Evolutionary conservation across 2,797 vertebrate genomes (phyloP).

Genomic region (Naso thynnoides): DNA sequence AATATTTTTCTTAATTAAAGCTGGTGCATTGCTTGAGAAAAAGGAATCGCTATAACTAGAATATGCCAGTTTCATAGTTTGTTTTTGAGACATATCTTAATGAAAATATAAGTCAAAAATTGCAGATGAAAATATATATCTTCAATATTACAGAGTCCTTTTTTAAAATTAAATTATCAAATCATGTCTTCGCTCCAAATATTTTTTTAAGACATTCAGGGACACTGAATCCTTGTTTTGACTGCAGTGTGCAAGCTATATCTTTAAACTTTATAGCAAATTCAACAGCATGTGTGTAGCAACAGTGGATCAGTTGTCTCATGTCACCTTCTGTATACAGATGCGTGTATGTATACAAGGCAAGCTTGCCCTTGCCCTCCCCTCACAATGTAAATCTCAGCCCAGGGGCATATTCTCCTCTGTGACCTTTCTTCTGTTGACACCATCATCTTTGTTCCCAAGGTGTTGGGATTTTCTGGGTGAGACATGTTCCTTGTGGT

Average conservation of each 20-base stretch:
- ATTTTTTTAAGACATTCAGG: background rate
- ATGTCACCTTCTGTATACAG: conserved; percentile 54
- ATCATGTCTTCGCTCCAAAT: background rate
- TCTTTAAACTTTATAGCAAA: conserved; percentile 1
- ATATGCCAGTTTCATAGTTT: background rate
- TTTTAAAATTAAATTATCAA: too few relatives aligned
- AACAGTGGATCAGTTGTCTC: background rate
- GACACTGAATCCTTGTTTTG: background rate
- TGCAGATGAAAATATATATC: background rate
- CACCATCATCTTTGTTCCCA: conserved; percentile 79
- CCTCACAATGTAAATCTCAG: conserved; percentile 70
- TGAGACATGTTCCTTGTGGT: conserved; percentile 82
- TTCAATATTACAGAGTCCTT: too few relatives aligned
- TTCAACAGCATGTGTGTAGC: background rate
- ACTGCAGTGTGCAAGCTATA: background rate
- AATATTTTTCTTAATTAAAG: background rate
- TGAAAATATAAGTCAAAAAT: background rate
- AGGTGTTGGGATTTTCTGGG: conserved; percentile 79
- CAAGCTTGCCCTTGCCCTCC: conserved; percentile 26
- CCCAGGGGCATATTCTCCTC: conserved; percentile 70
- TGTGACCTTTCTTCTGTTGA: conserved; percentile 81
- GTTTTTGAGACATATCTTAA: conserved; percentile 2
- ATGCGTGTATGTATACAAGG: conserved; percentile 43
- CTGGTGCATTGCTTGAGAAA: background rate
- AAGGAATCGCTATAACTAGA: background rate